A percentile compares a stretch with the other conserved stretches of the same genome.
Conservation (phyloP, 2,888 invertebrate genomes). For the Tridacna crocea region DNA sequence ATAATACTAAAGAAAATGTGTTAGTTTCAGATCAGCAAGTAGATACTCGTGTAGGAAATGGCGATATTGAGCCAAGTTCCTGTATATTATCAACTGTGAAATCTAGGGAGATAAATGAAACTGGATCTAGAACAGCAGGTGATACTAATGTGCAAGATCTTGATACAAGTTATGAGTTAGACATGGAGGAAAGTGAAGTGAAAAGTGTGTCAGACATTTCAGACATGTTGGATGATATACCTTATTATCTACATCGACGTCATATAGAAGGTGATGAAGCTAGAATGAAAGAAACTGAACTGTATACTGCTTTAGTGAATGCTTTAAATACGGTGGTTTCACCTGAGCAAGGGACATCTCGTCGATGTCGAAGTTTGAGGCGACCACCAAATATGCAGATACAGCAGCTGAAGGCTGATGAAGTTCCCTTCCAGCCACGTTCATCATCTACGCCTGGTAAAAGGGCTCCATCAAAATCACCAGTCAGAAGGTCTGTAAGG, state of each 20-base stretch:
- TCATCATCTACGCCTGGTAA: slow-evolving; percentile 50
- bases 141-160: slow-evolving; percentile 9
- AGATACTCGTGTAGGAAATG: background rate
- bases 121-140: background rate
- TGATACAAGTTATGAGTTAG: slow-evolving; percentile 10
- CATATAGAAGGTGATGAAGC: slow-evolving; percentile 61
- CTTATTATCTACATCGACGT: slow-evolving; percentile 73
- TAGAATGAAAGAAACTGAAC: slow-evolving; percentile 57
- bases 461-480: slow-evolving; percentile 57
- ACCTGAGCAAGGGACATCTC: slow-evolving; percentile 18
- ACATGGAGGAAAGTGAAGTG: slow-evolving; percentile 1
- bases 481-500: slow-evolving; percentile 47
- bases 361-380: slow-evolving; percentile 63
- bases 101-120: slow-evolving; percentile 11
- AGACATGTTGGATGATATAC: slow-evolving; percentile 82
- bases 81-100: slow-evolving; percentile 59
- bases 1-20: background rate
- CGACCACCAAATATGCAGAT: slow-evolving; percentile 68
- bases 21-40: slow-evolving; percentile 12
- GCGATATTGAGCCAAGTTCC: slow-evolving; percentile 50
- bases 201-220: slow-evolving; percentile 19
- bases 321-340: slow-evolving; percentile 46
- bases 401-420: slow-evolving; percentile 67
- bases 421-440: slow-evolving; percentile 58
- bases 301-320: slow-evolving; percentile 62